Percentiles rank a stretch among this genome's conserved stretches.
Conservation (phyloP, 2,888 invertebrate genomes). For the Agrotis ipsilon region DNA sequence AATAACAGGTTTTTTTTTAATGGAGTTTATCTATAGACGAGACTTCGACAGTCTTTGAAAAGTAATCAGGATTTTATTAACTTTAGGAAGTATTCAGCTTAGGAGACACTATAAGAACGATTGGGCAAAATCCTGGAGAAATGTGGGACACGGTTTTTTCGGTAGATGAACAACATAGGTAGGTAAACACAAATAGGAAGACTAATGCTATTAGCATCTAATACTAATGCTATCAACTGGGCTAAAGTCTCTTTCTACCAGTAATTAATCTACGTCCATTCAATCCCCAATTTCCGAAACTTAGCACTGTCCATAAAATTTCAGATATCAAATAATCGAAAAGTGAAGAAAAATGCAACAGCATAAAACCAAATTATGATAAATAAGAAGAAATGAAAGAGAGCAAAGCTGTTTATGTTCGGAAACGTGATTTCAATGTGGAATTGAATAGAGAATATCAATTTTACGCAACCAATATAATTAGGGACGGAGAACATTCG, state of each 20-base stretch:
- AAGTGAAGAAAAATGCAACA: constrained; percentile 44
- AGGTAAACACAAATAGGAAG: neutral
- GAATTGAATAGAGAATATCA: constrained; percentile 43
- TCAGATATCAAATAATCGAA: neutral
- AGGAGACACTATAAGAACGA: neutral
- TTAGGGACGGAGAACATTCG: constrained; percentile 38
- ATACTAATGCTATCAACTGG: too few relatives aligned
- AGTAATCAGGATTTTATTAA: too few relatives aligned
- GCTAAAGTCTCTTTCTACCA: too few relatives aligned
- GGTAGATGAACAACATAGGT: neutral
- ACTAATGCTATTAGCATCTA: too few relatives aligned
- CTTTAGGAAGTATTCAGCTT: too few relatives aligned
- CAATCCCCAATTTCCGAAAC: neutral
- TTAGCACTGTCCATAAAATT: constrained; percentile 24
- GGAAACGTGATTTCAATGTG: constrained; percentile 64
- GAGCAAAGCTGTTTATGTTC: constrained; percentile 75
- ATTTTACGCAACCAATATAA: constrained; percentile 46
- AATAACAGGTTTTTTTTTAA: too few relatives aligned
- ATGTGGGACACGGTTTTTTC: neutral
- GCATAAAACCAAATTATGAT: constrained; percentile 72
- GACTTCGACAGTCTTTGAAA: too few relatives aligned
- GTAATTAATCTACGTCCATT: too few relatives aligned
- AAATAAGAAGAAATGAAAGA: constrained; percentile 79
- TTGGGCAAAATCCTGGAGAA: neutral
- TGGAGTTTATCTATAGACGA: too few relatives aligned